Conservation (phyloP, 2,797 vertebrate species). For the Taeniopygia guttata region DNA sequence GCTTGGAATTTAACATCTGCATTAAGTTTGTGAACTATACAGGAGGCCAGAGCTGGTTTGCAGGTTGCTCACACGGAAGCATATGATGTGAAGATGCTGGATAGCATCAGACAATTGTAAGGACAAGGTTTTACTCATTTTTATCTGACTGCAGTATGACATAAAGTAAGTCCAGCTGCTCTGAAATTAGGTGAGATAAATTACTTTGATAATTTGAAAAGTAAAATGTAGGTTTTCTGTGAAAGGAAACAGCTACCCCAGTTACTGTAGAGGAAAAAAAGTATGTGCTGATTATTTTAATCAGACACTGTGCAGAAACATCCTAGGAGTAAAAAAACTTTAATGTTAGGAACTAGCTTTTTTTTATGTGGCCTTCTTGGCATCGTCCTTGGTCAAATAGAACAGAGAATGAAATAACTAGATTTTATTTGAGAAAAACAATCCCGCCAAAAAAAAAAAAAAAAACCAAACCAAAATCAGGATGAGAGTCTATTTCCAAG, state of each 20-base stretch:
- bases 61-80: neutral
- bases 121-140: neutral
- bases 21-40: neutral
- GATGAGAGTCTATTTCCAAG: neutral
- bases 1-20: neutral
- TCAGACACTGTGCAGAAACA: neutral
- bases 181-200: slow-evolving; percentile 22
- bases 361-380: neutral
- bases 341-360: neutral
- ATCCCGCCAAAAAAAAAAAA: fast-evolving
- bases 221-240: neutral
- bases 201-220: slow-evolving; percentile 38
- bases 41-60: neutral
- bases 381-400: neutral
- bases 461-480: fast-evolving
- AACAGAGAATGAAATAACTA: neutral
- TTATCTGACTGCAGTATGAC: neutral
- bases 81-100: neutral
- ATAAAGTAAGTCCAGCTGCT: slow-evolving; percentile 11
- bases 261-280: neutral
- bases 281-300: neutral
- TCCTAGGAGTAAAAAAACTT: neutral
- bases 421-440: neutral
- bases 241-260: neutral
- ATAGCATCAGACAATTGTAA: neutral